Evolutionary conservation across 2,888 invertebrate species (phyloP), one percentile per base, ranked within the genome.

Genomic region (Plebejus melissa): DNA sequence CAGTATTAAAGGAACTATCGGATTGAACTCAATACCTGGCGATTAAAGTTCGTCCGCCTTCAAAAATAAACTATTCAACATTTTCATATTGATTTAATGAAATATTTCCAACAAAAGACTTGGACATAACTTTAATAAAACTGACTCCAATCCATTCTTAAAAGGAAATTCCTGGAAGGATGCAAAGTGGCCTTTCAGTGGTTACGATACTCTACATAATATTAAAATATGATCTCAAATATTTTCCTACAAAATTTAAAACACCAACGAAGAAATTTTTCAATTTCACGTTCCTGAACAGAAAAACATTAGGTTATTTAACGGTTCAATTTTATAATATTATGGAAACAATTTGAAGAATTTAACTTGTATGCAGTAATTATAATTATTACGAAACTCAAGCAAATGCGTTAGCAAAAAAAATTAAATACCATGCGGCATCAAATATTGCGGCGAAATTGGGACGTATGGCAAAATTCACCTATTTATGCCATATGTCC

Each of bases 141-240:
- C 41, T 76, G 58, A 57, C 57, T 74, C 74, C 75, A 70, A 77
- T 77, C 75, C 74, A 78, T 78, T 78, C 60, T 75, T 71, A 76
- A 22, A 74, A 74, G 74, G 69, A 76, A 76, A 76, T 76, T 74
- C 57, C 38, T 41, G 36, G 58, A 74, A 58, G 69, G 74, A 74
- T 65, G 57, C 76, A 77, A 77, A 77, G 76, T 77, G 75, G 74
- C 76, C 76, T 76, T 74, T 76, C 77, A 76, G 74, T 74, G 75
- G 76, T 58, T 72, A 74, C 75, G 74, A 75, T 58, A 78, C 75
- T 75, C 75, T 74, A 75, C 78, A 77, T 75, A 77, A 78, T 77
- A 78, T 77, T 77, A 77, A 77, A 78, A 75, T 76, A 77, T 77
- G 75, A 70, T 70, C 75, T 77, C 74, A 74, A 75, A 74, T 78